Evolutionary conservation across 2,113 vertebrate genomes (phyloP), one percentile per base, ranked within the genome.

Genomic region (Halcyon senegalensis): DNA sequence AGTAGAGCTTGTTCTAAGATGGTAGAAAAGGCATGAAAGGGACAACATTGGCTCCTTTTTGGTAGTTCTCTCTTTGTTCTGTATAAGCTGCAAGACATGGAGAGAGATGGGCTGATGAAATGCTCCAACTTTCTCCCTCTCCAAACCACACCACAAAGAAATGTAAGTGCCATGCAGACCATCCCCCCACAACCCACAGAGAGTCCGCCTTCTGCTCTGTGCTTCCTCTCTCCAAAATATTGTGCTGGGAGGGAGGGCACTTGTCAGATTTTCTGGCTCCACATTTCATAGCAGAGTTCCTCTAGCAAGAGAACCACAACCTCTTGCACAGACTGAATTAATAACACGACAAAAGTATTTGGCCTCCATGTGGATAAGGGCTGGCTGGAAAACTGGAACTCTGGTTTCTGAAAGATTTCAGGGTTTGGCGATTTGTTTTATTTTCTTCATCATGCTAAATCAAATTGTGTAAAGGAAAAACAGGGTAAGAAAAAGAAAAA

Each of bases 321-420:
- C 39, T 63, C 79, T 92, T 70, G 59, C 55, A 74, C 90, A 96
- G 92, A 70, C 83, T 94, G 90, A 92, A 93, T 93, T 93, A 92
- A 90, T 94, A 95, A 92, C 9, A 90, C 43, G 73, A 95, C 73
- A 81, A 96, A 93, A 95, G 86, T 88, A 93, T 95, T 97, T 96
- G 93, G 89, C 84, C 84, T 96, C 94, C 84, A 94, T 93, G 87
- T 79, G 89, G 81, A 79, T 87, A 70, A 94, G 70, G 44, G 27
- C 48, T 96, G 94, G 87, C 95, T 96, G 58, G 84, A 94, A 93
- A 76, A 89, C 48, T 69, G 39, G 35, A 89, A 84, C 12, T 66
- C 80, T 68, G 73, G 76, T 94, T 96, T 95, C 89, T 89, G 78
- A 96, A 93, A 94, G 44, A 85, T 76, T 96, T 94, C 41, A 75